A percentile compares a stretch with the other conserved stretches of the same genome.
Evolutionary conservation across 23 tunicate species (phyloP).

Genomic region (Clavelina lepadiformis): DNA sequence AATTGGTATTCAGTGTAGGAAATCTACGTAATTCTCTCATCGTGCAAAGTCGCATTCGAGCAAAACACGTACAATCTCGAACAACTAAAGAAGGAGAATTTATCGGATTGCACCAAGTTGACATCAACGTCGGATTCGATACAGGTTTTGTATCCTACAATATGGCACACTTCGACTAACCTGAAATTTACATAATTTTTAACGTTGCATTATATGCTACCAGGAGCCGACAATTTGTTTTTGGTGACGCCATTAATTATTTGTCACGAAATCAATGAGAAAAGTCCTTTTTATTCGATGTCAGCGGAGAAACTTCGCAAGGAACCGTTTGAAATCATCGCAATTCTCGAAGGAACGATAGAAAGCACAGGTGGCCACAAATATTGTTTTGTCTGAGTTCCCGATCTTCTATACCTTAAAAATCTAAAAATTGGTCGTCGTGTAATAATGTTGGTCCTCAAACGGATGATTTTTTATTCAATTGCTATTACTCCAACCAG

Average conservation of each 20-base stretch:
- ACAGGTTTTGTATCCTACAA: too few relatives aligned
- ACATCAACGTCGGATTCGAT: conserved; percentile 96
- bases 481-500: too few relatives aligned
- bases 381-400: too few relatives aligned
- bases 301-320: conserved; percentile 52
- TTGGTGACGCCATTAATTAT: conserved; percentile 97
- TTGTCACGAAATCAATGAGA: conserved; percentile 82
- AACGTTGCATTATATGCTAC: not conserved
- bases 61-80: conserved; percentile 80
- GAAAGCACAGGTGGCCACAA: conserved; percentile 87
- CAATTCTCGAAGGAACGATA: conserved; percentile 91
- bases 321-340: conserved; percentile 91
- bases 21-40: conserved; percentile 91
- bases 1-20: conserved; percentile 89
- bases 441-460: too few relatives aligned
- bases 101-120: conserved; percentile 84
- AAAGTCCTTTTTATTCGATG: conserved; percentile 86
- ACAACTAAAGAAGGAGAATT: conserved; percentile 91
- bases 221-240: conserved; percentile 98
- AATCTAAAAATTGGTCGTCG: too few relatives aligned
- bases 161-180: too few relatives aligned
- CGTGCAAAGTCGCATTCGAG: conserved; percentile 88
- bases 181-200: not conserved
- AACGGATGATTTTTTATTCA: too few relatives aligned
- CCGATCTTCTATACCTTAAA: too few relatives aligned